A percentile compares a stretch with the other conserved stretches of the same genome.
Conservation (phyloP, 2,797 vertebrate species). For the Tolypeutes matacus region DNA sequence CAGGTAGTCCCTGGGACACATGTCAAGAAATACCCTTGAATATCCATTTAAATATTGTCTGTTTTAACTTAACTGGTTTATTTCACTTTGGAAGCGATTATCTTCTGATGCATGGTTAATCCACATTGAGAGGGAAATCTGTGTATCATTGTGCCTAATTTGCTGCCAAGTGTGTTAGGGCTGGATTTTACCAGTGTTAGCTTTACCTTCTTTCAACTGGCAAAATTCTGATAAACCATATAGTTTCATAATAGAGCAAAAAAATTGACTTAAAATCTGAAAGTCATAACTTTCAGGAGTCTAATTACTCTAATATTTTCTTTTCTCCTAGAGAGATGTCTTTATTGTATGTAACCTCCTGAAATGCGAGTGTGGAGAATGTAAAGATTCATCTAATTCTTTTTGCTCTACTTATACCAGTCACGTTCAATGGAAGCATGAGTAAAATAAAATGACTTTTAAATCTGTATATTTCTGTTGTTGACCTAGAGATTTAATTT, state of each 20-base stretch:
- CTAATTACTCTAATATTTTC: conserved; percentile 59
- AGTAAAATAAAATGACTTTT: conserved; percentile 76
- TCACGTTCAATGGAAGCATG: conserved; percentile 82
- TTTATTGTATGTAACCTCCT: conserved; percentile 68
- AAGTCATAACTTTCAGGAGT: conserved; percentile 64
- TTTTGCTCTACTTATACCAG: conserved; percentile 77
- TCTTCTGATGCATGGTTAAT: conserved; percentile 24
- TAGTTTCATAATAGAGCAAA: conserved; percentile 63
- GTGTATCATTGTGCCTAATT: conserved; percentile 47
- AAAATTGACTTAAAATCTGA: conserved; percentile 69
- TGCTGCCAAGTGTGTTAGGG: conserved; percentile 65
- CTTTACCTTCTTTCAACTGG: conserved; percentile 74
- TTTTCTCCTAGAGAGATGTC: conserved; percentile 70
- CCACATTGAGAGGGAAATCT: neutral
- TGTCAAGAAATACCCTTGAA: neutral
- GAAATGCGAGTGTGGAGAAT: conserved; percentile 67
- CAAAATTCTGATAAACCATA: conserved; percentile 74
- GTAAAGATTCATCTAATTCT: conserved; percentile 82
- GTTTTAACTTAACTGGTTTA: neutral
- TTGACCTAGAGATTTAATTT: conserved; percentile 72
- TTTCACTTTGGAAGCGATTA: conserved; percentile 6
- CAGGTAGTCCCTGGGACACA: neutral
- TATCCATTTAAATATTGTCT: neutral
- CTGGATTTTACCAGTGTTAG: conserved; percentile 78
- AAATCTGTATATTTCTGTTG: conserved; percentile 80